These are phyloP conservation scores for Zosterops borbonicus DNA, from an alignment of 2,113 vertebrate species.

Conservation along the genomic window DNA sequence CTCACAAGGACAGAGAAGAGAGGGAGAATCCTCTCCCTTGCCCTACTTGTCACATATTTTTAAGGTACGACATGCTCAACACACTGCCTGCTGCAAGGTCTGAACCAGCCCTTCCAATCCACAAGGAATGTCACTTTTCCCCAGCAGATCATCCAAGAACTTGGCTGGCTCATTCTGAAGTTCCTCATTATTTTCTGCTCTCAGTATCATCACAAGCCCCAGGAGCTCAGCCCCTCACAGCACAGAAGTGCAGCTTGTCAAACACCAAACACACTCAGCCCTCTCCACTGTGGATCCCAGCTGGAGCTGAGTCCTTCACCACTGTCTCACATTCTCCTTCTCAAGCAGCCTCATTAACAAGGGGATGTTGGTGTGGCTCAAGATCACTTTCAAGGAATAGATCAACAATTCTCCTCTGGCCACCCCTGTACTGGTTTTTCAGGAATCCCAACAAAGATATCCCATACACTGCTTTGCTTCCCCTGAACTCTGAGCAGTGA, in stretches of 20 bases:
- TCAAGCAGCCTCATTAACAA: background rate
- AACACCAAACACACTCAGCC: background rate
- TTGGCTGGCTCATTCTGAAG: background rate
- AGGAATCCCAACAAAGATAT: background rate
- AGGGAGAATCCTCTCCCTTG: background rate
- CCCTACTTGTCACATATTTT: background rate
- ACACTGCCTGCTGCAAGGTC: background rate
- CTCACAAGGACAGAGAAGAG: background rate
- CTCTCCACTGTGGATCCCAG: background rate
- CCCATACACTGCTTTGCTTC: background rate
- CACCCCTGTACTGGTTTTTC: background rate
- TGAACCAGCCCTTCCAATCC: background rate
- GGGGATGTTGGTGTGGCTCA: background rate
- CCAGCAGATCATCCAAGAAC: too few species aligned
- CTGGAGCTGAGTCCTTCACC: background rate
- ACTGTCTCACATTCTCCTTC: background rate
- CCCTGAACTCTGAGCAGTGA: background rate
- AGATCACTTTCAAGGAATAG: background rate
- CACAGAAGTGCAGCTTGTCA: background rate
- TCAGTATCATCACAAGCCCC: background rate
- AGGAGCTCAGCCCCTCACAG: background rate
- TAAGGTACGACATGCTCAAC: background rate
- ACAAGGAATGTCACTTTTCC: accelerated
- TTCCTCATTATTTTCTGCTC: background rate
- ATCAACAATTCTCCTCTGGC: background rate